Evolutionary conservation across 2,797 vertebrate species (phyloP).

Genomic region (Melanotaenia parkinsoni): DNA sequence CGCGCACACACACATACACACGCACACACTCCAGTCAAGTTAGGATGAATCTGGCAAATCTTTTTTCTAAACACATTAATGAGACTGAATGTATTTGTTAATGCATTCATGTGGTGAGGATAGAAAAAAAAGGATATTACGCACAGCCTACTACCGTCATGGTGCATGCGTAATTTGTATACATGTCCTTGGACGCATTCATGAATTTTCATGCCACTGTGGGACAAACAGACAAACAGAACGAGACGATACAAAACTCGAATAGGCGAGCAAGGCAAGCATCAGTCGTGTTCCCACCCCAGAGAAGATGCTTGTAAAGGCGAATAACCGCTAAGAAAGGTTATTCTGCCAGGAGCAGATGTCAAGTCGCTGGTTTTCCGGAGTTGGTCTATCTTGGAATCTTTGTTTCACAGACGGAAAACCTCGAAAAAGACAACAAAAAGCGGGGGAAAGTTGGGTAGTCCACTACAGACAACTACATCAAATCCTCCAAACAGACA

Average conservation of each 20-base stretch:
- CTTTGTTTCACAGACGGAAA: constrained; percentile 71
- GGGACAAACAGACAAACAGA: constrained; percentile 68
- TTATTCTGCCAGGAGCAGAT: constrained; percentile 73
- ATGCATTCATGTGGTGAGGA: constrained; percentile 50
- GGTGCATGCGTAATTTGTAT: constrained; percentile 77
- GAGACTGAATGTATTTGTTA: constrained; percentile 34
- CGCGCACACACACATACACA: not conserved
- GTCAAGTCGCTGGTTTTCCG: constrained; percentile 70
- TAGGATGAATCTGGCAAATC: constrained; percentile 56
- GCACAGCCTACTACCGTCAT: constrained; percentile 71
- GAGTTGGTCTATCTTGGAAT: constrained; percentile 76
- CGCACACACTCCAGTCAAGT: constrained; percentile 54
- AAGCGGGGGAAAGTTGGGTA: constrained; percentile 64
- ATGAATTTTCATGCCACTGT: constrained; percentile 70
- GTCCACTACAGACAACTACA: constrained; percentile 64
- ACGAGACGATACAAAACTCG: constrained; percentile 67
- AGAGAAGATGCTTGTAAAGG: constrained; percentile 74
- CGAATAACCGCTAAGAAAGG: constrained; percentile 75
- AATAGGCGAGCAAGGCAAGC: constrained; percentile 68
- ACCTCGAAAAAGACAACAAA: constrained; percentile 64
- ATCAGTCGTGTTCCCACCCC: constrained; percentile 78
- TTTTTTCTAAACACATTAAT: constrained; percentile 45
- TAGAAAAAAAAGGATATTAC: constrained; percentile 63
- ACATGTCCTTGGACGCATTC: constrained; percentile 73
- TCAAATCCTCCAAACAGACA: constrained; percentile 58